Evolutionary conservation across 2,888 invertebrate genomes (phyloP), one percentile per base, ranked within the genome.

Genomic region (Stenurella melanura): DNA sequence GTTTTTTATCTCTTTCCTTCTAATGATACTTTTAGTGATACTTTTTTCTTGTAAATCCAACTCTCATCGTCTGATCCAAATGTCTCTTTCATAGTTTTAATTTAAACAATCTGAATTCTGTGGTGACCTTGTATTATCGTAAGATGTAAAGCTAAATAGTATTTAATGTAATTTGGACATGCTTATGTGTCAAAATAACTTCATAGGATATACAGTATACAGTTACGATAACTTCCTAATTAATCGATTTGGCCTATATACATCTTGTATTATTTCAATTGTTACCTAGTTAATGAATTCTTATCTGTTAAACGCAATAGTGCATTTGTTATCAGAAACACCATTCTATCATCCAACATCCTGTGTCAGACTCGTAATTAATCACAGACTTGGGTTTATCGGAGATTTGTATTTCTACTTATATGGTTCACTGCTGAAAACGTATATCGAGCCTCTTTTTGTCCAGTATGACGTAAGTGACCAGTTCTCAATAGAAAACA

Each of bases 281-380:
- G 42, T 12, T 42, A 15, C 42, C 42, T 1, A 42, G 42, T 2
- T 42, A 42, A 42, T 42, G 42, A 42, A 42, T 42, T 15, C 42
- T 42, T 42, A 42, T 42, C 42, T 42, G 12, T 42, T 42, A 42
- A 12, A 12, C 42, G 12, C 42, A 7, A 15, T 15, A 50, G n/a
- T n/a, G 50, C n/a, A 50, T 50, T 50, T 50, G 50, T 4, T 50
- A 50, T 50, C 50, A n/a, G n/a, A 50, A 15, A 50, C 6, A 50
- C 50, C 50, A 6, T 50, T 50, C n/a, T 12, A 50, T 50, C 50
- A 50, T 50, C 50, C 6, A 42, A 15, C 12, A 50, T 50, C 15
- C n/a, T 50, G 50, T 17, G 50, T n/a, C n/a, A n/a, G 50, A 50
- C 50, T 50, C n/a, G 50, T n/a, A 50, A 50, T 50, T 50, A 50